These are phyloP conservation scores for Drosophila multiciliata DNA, from an alignment of 2,888 invertebrate species.

Conservation along the genomic window DNA sequence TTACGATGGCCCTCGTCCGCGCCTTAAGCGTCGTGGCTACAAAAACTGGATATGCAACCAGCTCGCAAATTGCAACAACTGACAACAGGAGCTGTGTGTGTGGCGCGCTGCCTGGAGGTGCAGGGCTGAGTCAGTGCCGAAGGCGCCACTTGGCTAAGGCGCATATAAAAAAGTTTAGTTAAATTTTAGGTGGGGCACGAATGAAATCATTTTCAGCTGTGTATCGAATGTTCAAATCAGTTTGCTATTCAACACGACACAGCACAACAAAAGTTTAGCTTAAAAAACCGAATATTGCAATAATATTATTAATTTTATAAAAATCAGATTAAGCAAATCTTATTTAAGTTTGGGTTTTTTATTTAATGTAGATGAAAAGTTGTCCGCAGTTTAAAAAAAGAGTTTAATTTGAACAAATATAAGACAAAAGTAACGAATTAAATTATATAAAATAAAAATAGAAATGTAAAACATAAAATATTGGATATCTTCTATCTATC, in stretches of 20 bases:
- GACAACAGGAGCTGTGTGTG: slow-evolving; percentile 35
- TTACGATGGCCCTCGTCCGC: slow-evolving; percentile 59
- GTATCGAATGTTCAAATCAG: slow-evolving; percentile 25
- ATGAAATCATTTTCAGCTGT: slow-evolving; percentile 71
- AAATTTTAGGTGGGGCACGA: slow-evolving; percentile 74
- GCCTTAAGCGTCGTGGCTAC: slow-evolving; percentile 57
- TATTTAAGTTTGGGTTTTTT: neutral
- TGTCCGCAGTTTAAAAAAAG: too few species aligned
- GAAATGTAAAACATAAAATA: neutral
- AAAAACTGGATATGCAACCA: slow-evolving; percentile 78
- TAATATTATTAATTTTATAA: neutral
- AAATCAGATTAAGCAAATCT: neutral
- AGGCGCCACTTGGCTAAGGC: slow-evolving; percentile 78
- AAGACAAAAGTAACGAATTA: neutral
- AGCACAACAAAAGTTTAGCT: slow-evolving; percentile 1
- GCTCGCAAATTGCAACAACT: slow-evolving; percentile 70
- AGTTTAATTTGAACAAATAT: neutral
- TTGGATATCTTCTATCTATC: accelerated
- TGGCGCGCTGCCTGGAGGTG: slow-evolving; percentile 1
- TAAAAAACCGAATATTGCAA: neutral
- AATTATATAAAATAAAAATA: neutral
- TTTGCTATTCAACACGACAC: slow-evolving; percentile 30
- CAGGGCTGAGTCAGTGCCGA: slow-evolving; percentile 9
- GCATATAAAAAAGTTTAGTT: slow-evolving; percentile 76
- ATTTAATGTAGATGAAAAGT: too few species aligned